Conservation (phyloP, 1,140 invertebrate species). For the Atta colombica region DNA sequence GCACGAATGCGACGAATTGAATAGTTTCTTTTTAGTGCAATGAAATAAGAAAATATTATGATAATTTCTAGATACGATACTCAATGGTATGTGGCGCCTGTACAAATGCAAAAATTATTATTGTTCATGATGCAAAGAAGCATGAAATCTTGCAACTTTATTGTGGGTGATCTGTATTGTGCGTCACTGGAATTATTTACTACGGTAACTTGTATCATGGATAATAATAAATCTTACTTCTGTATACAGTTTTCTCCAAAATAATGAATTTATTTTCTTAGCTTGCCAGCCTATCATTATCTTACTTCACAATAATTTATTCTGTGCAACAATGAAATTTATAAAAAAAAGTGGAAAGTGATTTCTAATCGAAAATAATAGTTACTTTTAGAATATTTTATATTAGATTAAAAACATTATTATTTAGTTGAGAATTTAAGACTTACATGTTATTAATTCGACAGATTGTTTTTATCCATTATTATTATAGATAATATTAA, state of each 20-base stretch:
- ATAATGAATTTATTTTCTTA: conserved; percentile 53
- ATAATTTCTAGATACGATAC: conserved; percentile 42
- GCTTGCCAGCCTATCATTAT: conserved; percentile 44
- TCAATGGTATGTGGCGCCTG: conserved; percentile 8
- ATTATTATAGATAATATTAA: not conserved
- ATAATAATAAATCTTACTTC: conserved; percentile 9
- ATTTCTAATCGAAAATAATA: not conserved
- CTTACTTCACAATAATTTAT: conserved; percentile 59
- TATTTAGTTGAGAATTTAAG: not conserved
- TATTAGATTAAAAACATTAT: not conserved
- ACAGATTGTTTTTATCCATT: not conserved
- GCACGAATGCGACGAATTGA: not conserved
- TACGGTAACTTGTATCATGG: conserved; percentile 40
- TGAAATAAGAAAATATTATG: not conserved
- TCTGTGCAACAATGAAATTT: conserved; percentile 45
- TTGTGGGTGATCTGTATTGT: not conserved
- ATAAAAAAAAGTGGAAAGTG: not conserved
- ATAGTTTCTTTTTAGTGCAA: not conserved
- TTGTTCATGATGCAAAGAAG: conserved; percentile 41
- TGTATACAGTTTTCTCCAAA: not conserved
- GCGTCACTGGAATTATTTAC: conserved; percentile 59
- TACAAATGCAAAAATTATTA: conserved; percentile 41
- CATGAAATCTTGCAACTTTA: conserved; percentile 33
- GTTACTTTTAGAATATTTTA: conserved; percentile 1
- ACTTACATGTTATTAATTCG: not conserved